A percentile compares a stretch with the other conserved stretches of the same genome.
Evolutionary conservation across 2,113 vertebrate species (phyloP).

Genomic region (Aleadryas rufinucha): DNA sequence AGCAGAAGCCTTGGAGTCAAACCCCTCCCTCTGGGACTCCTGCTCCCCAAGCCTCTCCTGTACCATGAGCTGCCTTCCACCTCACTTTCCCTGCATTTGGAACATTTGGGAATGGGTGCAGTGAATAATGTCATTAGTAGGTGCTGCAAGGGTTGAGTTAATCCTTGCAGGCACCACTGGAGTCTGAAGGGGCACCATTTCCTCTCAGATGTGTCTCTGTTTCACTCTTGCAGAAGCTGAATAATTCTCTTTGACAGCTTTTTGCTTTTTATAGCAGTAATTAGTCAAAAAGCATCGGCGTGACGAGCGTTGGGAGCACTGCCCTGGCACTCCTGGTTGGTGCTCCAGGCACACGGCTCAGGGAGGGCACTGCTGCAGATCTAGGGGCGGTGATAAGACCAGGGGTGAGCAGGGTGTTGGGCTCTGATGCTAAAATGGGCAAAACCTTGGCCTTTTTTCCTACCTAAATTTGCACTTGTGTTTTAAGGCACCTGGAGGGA

Average conservation of each 20-base stretch:
- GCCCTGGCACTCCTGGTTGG: neutral
- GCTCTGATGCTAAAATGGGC: neutral
- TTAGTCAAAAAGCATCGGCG: neutral
- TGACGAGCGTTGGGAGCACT: neutral
- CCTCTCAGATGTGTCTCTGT: neutral
- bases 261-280: conserved; percentile 31
- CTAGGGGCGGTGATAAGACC: neutral
- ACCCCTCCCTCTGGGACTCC: neutral
- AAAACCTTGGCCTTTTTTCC: neutral
- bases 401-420: neutral
- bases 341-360: neutral
- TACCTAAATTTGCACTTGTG: neutral
- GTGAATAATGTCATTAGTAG: neutral
- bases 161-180: neutral
- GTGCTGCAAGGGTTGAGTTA: neutral
- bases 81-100: neutral
- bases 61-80: rapidly evolving
- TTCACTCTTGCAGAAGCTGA: neutral
- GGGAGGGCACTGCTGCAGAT: neutral
- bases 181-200: neutral
- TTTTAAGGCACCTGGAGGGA: neutral
- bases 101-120: neutral
- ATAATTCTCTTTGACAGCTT: neutral
- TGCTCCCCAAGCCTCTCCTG: neutral
- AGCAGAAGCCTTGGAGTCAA: neutral